Base-by-base conservation (phyloP, 2,797 vertebrate genomes). In the Ctenopoma multispine region DNA sequence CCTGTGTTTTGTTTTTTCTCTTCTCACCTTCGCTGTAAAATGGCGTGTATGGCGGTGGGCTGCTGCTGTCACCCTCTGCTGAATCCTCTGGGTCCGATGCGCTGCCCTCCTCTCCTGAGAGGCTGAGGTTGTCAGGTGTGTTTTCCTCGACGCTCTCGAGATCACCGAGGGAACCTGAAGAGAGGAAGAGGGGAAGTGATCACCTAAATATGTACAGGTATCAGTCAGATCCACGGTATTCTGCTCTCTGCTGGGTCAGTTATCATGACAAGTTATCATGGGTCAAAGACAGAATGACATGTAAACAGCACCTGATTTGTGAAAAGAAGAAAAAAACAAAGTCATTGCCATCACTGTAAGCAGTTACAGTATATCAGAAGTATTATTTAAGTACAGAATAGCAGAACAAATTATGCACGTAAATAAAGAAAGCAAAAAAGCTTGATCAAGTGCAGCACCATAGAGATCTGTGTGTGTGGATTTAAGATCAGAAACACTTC, bases 121-220 rank as follows among this genome's bases (percentile, higher is more conserved):
- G 90, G 90, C 94, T 94, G 55, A 72, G 79, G 66, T 93, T 94
- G 43, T 92, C 91, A 0, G 66, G 73, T 0, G 72, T 87, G 58
- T 87, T 87, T 0, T 96, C 96, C 51, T 97, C 96, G 0, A 91
- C 76, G 7, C 93, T 92, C 41, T 96, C 96, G 74, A 97, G 95
- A 10, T 96, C 96, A 57, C 96, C 96, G 10, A 96, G 91, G 84
- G 96, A 95, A 86, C 97, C 97, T 99, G 87, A 3, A 67, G 11
- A 31, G 12, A 63, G 23, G 21, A 67, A 7, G 2, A 36, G 49
- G 2, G 5, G 40, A 58, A 12, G 1, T 69, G 1, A 60, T 18
- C n/a, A 63, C 36, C 8, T 58, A 27, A 36, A 34, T 20, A 1
- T 4, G 18, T 4, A 18, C 17, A 13, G 1, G 4, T 18, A n/a